Percentiles rank a stretch among this genome's conserved stretches.
These are phyloP conservation scores for Athetis lepigone DNA, from an alignment of 2,888 invertebrate species.

Conservation along the genomic window DNA sequence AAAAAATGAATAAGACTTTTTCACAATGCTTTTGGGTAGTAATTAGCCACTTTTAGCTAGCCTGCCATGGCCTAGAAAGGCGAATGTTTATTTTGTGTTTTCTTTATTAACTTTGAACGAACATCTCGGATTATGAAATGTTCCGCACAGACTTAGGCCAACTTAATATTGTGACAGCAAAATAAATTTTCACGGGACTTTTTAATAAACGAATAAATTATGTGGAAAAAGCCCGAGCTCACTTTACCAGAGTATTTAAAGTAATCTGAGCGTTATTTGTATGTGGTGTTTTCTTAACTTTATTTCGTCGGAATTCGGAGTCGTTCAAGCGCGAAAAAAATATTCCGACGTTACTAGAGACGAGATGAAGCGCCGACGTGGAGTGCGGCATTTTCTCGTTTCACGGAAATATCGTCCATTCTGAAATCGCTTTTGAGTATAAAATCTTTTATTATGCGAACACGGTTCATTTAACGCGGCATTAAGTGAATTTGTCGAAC, in stretches of 20 bases:
- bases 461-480: constrained; percentile 89
- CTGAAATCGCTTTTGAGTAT: constrained; percentile 87
- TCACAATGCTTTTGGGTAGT: constrained; percentile 45
- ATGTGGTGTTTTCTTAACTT: constrained; percentile 74
- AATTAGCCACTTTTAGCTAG: constrained; percentile 55
- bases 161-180: constrained; percentile 48
- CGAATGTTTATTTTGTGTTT: constrained; percentile 52
- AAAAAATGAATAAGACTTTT: constrained; percentile 45
- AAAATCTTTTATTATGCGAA: constrained; percentile 89
- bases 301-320: constrained; percentile 68
- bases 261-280: constrained; percentile 76
- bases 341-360: constrained; percentile 72
- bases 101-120: constrained; percentile 52
- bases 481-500: constrained; percentile 90
- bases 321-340: constrained; percentile 78
- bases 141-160: constrained; percentile 20
- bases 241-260: constrained; percentile 68
- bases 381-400: constrained; percentile 77
- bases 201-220: constrained; percentile 63
- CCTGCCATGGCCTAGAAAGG: constrained; percentile 18
- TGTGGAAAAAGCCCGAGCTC: constrained; percentile 63
- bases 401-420: constrained; percentile 85
- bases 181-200: constrained; percentile 30
- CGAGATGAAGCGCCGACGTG: constrained; percentile 74
- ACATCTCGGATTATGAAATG: constrained; percentile 39